Conservation (phyloP, 2,113 vertebrate genomes). For the Chionomys nivalis region DNA sequence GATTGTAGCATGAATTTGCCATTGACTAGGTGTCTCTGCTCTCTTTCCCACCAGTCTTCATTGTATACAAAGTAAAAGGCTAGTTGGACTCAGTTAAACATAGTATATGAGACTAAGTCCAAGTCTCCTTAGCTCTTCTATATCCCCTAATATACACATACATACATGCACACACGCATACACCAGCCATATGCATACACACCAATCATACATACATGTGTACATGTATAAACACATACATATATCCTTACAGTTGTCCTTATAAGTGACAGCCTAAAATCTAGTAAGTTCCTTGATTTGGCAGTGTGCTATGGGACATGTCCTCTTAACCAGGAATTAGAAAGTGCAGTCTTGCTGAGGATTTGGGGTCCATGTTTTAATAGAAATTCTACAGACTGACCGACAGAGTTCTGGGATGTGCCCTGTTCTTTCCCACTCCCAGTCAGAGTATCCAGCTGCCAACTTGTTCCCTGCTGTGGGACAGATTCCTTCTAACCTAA, state of each 20-base stretch:
- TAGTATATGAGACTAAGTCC: too few species aligned
- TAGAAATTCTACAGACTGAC: neutral
- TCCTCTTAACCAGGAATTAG: neutral
- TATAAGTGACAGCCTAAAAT: neutral
- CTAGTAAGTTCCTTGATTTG: neutral
- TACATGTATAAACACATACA: too few species aligned
- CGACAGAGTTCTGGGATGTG: fast-evolving
- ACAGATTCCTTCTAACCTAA: neutral
- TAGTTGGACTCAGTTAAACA: neutral
- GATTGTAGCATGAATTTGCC: too few species aligned
- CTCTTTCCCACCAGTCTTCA: neutral
- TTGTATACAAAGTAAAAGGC: too few species aligned
- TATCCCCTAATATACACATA: too few species aligned
- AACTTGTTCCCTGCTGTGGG: fast-evolving
- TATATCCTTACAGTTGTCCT: neutral
- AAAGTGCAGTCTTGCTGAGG: neutral
- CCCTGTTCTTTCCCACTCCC: neutral
- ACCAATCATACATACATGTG: neutral
- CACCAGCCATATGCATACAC: neutral
- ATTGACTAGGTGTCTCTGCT: neutral
- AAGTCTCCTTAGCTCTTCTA: neutral
- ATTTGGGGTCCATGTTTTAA: neutral
- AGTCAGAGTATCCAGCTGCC: neutral
- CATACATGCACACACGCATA: too few species aligned
- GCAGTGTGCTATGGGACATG: neutral